phyloP scores from a whole-genome alignment of 2,888 invertebrate species.

The Matsumyia berberina region DNA sequence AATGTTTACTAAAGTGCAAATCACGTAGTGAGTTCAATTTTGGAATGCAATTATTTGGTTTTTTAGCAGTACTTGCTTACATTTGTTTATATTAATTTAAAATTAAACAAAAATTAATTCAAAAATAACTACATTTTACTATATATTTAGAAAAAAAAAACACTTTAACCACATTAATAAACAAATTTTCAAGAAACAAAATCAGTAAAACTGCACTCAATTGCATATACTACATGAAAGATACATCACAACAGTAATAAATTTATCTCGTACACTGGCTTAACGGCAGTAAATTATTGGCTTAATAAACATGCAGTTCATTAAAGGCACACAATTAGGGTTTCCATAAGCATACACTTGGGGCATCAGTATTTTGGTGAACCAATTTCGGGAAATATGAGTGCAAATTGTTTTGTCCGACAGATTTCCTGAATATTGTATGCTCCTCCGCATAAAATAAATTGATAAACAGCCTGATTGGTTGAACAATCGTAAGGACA shows the following conservation, averaged over 20 bases:
- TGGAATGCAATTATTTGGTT: constrained; percentile 68
- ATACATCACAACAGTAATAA: constrained; percentile 16
- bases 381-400: no score
- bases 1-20: constrained; percentile 10
- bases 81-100: constrained; percentile 34
- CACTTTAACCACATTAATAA: constrained; percentile 22
- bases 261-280: neutral
- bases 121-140: constrained; percentile 29
- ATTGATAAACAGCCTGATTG: neutral
- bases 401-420: no score
- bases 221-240: constrained; percentile 19
- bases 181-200: constrained; percentile 3
- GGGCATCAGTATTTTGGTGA: no score
- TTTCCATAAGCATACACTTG: no score
- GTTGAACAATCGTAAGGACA: no score
- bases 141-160: constrained; percentile 13
- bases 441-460: no score
- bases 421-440: no score
- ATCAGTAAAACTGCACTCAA: constrained; percentile 35
- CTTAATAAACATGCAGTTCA: constrained; percentile 13
- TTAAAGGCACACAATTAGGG: constrained; percentile 6
- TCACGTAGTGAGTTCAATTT: constrained; percentile 51
- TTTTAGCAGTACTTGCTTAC: constrained; percentile 61
- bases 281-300: constrained; percentile 27
- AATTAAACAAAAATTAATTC: constrained; percentile 11